phyloP scores from a whole-genome alignment of 2,113 vertebrate genomes.

The Machaerirhynchus nigripectus region DNA sequence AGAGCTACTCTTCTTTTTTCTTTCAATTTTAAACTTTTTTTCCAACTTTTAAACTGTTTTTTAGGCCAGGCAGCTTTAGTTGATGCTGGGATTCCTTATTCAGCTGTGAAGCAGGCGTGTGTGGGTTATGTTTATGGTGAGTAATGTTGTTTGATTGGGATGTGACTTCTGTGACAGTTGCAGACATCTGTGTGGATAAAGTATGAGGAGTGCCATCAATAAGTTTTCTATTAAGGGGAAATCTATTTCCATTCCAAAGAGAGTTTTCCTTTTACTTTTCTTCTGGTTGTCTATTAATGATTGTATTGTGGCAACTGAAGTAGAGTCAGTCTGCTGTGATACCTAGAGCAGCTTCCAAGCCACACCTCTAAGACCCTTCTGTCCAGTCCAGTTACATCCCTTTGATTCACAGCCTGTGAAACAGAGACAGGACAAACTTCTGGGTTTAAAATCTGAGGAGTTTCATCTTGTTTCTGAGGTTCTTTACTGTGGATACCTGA shows the following conservation, averaged over 20 bases:
- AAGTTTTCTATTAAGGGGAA: neutral
- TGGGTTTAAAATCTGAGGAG: neutral
- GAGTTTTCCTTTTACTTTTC: neutral
- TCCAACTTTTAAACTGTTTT: neutral
- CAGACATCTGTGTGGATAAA: neutral
- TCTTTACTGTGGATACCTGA: neutral
- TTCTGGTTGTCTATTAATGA: neutral
- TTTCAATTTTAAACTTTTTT: neutral
- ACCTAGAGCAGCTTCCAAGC: neutral
- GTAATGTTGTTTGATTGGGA: neutral
- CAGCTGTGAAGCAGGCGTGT: conserved; percentile 87
- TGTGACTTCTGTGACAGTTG: neutral
- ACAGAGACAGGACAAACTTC: neutral
- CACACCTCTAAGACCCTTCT: neutral
- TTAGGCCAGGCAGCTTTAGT: conserved; percentile 86
- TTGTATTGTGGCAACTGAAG: neutral
- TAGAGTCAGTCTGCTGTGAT: neutral
- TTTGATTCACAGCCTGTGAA: neutral
- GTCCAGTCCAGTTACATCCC: neutral
- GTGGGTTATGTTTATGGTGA: conserved; percentile 94
- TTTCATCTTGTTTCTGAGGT: neutral
- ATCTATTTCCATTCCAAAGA: neutral
- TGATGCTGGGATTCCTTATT: conserved; percentile 89
- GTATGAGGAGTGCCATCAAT: neutral
- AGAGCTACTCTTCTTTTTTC: neutral